Evolutionary conservation across 2,888 invertebrate genomes (phyloP), one percentile per base, ranked within the genome.

Genomic region (Byasa hedistus): DNA sequence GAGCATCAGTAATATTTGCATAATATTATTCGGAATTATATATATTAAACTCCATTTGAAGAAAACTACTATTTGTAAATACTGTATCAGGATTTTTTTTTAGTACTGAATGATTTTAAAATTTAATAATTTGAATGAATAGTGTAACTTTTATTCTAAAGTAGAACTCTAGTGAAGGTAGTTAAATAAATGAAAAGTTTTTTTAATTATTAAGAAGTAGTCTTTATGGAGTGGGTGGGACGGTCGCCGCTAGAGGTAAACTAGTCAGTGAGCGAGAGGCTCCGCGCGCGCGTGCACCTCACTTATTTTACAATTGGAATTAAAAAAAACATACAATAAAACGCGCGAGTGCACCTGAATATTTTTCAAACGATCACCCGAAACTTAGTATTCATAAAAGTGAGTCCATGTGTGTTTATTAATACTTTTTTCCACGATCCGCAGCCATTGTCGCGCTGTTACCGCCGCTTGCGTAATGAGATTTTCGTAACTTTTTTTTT

Each of bases 401-500:
- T 67, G 60, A 59, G 65, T 65, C 59, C 48, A 15, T 62, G 57
- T 64, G 58, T 65, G 55, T 55, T 51, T 32, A 48, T 56, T 55
- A 23, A 24, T 12, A 59, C 23, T n/a, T 51, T 36, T 27, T 64
- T 59, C 24, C 52, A 19, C 27, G 19, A 39, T 32, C 54, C 12
- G 24, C 51, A 55, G 32, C 55, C 48, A 56, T 36, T 60, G 51
- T 63, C 63, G 59, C 63, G 56, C 62, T 67, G 57, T 67, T 60
- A 52, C 19, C 60, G 52, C 17, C 62, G 3, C 48, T 71, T 69
- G 64, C 68, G 65, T 71, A 73, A 70, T 58, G 67, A 66, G 54
- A 67, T 70, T 70, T 72, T 71, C 71, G 70, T 72, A 72, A 71
- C 67, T 67, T 68, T 70, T 69, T 74, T 69, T 70, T 69, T 75